Base-by-base conservation (phyloP, 1,140 invertebrate genomes). In the Drosophila equinoxialis region DNA sequence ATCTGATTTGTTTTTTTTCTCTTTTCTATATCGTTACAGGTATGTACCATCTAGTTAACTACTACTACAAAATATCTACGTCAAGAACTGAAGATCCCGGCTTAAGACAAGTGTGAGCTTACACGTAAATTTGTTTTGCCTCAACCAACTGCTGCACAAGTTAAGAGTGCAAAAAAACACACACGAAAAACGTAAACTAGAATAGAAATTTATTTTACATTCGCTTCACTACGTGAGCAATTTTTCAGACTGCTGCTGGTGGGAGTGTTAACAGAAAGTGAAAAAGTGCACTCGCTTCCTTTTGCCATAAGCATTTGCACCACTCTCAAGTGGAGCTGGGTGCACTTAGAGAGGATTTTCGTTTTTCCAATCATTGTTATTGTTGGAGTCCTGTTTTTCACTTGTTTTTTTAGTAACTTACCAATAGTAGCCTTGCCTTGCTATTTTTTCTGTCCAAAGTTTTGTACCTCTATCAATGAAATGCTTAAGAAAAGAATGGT, bases 401-500 rank as follows among this genome's bases (percentile, higher is more conserved):
- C 71, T 80, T 76, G 68, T 58, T 23, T 33, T 57, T 74, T 39
- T 71, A 67, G 68, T 65, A 63, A 63, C 71, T 20, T 11, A 64
- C 62, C 72, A 80, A 80, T 65, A 77, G 77, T 65, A 77, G 77
- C 17, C 17, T 80, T 80, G 72, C 60, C 54, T 61, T 42, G 42
- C 26, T 17, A 61, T 55, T 76, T 76, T 74, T 57, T 33, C 26
- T n/a, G 41, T 23, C 63, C 11, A 66, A 17, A 70, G 58, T 66
- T 71, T 65, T 60, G 67, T 51, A 59, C 33, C 62, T 35, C 17
- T 41, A 37, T 51, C 37, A 39, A 10, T 4, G 39, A 58, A 35
- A 37, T 35, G n/a, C 3, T 33, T 14, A 6, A 35, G 13, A 3
- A 37, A 51, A 23, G 3, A 20, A 51, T 5, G 1, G 4, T 23